A percentile compares a stretch with the other conserved stretches of the same genome.
Evolutionary conservation across 2,888 invertebrate genomes (phyloP).

Genomic region (Harpalus rubripes): DNA sequence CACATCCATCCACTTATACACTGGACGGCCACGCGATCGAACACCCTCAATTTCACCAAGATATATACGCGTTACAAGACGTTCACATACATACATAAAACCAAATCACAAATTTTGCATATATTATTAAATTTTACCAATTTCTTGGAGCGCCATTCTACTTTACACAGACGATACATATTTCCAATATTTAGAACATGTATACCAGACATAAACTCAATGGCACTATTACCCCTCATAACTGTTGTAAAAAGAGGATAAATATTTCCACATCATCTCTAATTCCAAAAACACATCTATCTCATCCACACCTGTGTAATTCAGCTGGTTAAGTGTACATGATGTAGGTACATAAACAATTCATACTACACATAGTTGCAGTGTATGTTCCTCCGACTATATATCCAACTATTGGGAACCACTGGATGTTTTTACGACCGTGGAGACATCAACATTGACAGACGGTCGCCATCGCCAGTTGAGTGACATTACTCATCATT

Average conservation of each 20-base stretch:
- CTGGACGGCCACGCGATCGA: too few relatives aligned
- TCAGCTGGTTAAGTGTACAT: slow-evolving; percentile 1
- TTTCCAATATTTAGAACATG: too few relatives aligned
- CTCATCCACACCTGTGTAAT: neutral
- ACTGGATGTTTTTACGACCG: slow-evolving; percentile 36
- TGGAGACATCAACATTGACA: slow-evolving; percentile 34
- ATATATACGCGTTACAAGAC: too few relatives aligned
- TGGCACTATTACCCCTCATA: too few relatives aligned
- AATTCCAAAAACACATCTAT: slow-evolving; percentile 7
- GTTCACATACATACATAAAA: too few relatives aligned
- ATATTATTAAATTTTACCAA: too few relatives aligned
- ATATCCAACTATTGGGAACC: neutral
- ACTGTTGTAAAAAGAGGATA: neutral
- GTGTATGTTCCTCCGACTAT: slow-evolving; percentile 29
- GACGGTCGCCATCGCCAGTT: slow-evolving; percentile 16
- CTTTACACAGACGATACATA: too few relatives aligned
- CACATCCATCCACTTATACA: too few relatives aligned
- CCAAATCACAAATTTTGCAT: too few relatives aligned
- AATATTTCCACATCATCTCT: neutral
- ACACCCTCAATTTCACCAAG: too few relatives aligned
- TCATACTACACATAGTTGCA: neutral
- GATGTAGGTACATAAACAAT: slow-evolving; percentile 10
- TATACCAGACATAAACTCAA: too few relatives aligned
- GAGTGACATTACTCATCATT: slow-evolving; percentile 63
- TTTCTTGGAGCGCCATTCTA: too few relatives aligned